Percentiles rank a stretch among this genome's conserved stretches.
Evolutionary conservation across 2,888 invertebrate genomes (phyloP).

Genomic region (Leptothorax acervorum): DNA sequence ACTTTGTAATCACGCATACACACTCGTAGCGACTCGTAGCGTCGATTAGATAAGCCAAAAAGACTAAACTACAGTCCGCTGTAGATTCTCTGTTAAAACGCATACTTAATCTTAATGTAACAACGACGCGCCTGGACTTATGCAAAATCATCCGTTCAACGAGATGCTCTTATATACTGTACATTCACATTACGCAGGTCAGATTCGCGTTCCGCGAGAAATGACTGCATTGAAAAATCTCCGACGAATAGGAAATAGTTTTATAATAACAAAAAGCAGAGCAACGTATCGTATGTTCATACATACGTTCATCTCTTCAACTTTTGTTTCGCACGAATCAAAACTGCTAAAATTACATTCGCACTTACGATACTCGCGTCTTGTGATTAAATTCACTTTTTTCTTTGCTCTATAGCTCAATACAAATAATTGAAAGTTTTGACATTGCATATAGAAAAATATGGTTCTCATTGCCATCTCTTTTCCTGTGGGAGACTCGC

Average conservation of each 20-base stretch:
- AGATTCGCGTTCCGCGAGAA: not conserved
- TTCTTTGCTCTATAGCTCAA: constrained; percentile 62
- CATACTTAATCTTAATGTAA: constrained; percentile 7
- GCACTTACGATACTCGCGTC: constrained; percentile 31
- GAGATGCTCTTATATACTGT: constrained; percentile 23
- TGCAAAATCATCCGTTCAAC: constrained; percentile 56
- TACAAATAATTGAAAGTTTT: constrained; percentile 72
- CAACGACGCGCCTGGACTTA: constrained; percentile 65
- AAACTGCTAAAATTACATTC: constrained; percentile 59
- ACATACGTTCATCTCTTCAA: not conserved
- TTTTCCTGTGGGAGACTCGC: constrained; percentile 69
- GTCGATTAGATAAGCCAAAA: constrained; percentile 62
- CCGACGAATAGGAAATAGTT: not conserved
- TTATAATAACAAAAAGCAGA: not conserved
- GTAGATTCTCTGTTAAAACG: constrained; percentile 57
- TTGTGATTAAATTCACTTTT: constrained; percentile 61
- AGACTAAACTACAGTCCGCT: constrained; percentile 62
- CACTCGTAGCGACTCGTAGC: constrained; percentile 7
- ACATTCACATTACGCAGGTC: not conserved
- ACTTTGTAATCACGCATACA: constrained; percentile 67
- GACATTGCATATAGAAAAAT: constrained; percentile 83
- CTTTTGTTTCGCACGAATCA: constrained; percentile 65
- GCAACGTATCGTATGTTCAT: not conserved
- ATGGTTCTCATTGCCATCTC: constrained; percentile 76
- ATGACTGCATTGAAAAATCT: not conserved